Evolutionary conservation across 2,113 vertebrate genomes (phyloP), one percentile per base, ranked within the genome.

Genomic region (Archocentrus centrarchus): DNA sequence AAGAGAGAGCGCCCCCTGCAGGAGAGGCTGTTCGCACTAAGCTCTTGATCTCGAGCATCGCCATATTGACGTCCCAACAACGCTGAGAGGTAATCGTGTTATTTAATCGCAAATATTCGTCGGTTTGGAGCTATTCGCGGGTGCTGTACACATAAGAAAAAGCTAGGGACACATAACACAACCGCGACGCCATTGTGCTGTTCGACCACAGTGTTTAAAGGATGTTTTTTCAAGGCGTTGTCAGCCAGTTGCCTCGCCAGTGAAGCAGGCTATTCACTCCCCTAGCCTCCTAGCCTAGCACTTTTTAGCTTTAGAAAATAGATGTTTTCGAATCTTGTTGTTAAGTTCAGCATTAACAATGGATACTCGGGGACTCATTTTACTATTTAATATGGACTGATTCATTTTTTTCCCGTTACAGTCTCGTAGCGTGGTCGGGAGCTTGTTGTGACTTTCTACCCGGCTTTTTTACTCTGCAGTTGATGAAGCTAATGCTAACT

Each of bases 51-150:
- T 90, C 81, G 81, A 87, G 93, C 94, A 93, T 94, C 95, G 95
- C 95, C 95, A 95, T 95, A 95, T 95, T 95, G 95, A 95, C 92
- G 92, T 93, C 93, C 94, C 92, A 91, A 86, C 91, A 93, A 88
- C 93, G 94, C 90, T 89, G 93, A 94, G 93, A 93, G 94, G 95
- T 94, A 94, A 94, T 93, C 86, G 89, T 75, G 87, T 92, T 87
- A 87, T 93, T 93, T 89, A 84, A 91, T 77, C 88, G 57, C 85
- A 64, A 89, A 92, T 93, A 86, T 66, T 83, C 87, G 81, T 58
- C 9, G 37, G 59, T 91, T 85, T 17, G 35, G 77, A 73, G 3
- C 68, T 3, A 0, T 39, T 20, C 37, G 27, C 58, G 70, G 17
- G 37, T 64, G 30, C 39, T 88, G 77, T n/a, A 22, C 14, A 3